Conservation (phyloP, 35 echinoderm and acorn worm species). For the Diadema setosum region DNA sequence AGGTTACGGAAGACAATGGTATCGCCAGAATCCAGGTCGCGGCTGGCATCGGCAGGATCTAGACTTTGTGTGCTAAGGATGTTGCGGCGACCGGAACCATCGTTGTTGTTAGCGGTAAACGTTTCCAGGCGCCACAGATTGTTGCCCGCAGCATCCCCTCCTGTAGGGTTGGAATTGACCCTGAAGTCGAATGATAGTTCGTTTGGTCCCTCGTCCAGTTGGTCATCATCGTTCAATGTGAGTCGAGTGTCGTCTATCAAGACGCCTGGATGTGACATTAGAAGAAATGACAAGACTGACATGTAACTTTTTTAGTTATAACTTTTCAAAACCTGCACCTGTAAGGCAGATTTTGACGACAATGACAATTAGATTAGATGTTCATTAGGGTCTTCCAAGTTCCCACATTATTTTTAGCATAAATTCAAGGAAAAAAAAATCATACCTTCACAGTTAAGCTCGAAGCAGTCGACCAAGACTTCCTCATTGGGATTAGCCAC, state of each 20-base stretch:
- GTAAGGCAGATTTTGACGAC: too few relatives aligned
- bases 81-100: constrained; percentile 21
- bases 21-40: constrained; percentile 17
- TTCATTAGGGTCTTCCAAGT: too few relatives aligned
- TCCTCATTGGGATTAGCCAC: constrained; percentile 41
- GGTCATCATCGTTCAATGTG: background rate
- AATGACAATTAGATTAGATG: too few relatives aligned
- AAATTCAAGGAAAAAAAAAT: too few relatives aligned
- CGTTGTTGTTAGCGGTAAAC: constrained; percentile 25
- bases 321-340: background rate
- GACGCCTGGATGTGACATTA: constrained; percentile 38
- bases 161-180: constrained; percentile 46
- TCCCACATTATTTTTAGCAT: too few relatives aligned
- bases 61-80: constrained; percentile 37
- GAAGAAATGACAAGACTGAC: too few relatives aligned
- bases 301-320: too few relatives aligned
- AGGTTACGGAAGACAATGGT: constrained; percentile 62
- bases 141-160: constrained; percentile 42
- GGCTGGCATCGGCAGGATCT: constrained; percentile 36
- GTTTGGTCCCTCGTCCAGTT: constrained; percentile 10
- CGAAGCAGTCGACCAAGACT: constrained; percentile 39
- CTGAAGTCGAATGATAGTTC: constrained; percentile 51
- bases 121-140: constrained; percentile 74
- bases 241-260: constrained; percentile 53
- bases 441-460: constrained; percentile 74